These are phyloP conservation scores for Phylloscopus trochilus DNA, from an alignment of 2,113 vertebrate species.

Conservation along the genomic window DNA sequence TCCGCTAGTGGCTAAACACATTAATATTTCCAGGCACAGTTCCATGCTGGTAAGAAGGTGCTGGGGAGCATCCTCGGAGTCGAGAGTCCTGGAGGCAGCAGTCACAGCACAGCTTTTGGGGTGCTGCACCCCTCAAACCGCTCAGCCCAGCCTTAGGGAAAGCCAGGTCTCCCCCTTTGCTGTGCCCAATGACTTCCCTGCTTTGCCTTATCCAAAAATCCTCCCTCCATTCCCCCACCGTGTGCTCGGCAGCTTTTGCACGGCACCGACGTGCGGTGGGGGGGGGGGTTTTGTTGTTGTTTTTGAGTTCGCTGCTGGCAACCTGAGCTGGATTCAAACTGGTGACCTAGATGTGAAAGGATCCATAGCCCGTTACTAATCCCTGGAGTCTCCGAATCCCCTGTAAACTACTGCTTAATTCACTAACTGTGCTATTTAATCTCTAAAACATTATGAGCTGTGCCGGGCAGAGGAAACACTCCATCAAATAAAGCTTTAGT, in stretches of 20 bases:
- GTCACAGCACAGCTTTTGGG: background rate
- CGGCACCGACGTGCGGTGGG: background rate
- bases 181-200: background rate
- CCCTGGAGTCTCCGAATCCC: conserved; percentile 50
- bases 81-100: background rate
- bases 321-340: conserved; percentile 45
- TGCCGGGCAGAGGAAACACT: conserved; percentile 42
- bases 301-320: background rate
- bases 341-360: conserved; percentile 67
- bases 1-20: conserved; percentile 25
- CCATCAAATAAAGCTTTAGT: conserved; percentile 66
- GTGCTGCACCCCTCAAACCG: background rate
- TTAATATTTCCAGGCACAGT: conserved; percentile 40
- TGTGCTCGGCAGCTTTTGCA: background rate
- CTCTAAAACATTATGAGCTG: conserved; percentile 61
- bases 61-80: background rate
- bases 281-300: background rate
- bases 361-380: conserved; percentile 64
- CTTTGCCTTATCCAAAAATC: background rate
- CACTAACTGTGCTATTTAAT: conserved; percentile 69
- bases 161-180: background rate
- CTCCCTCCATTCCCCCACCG: background rate
- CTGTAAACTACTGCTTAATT: conserved; percentile 71
- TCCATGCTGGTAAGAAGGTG: conserved; percentile 15
- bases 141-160: background rate